A percentile compares a stretch with the other conserved stretches of the same genome.
Conservation (phyloP, 2,797 vertebrate species). For the Megalops cyprinoides region DNA sequence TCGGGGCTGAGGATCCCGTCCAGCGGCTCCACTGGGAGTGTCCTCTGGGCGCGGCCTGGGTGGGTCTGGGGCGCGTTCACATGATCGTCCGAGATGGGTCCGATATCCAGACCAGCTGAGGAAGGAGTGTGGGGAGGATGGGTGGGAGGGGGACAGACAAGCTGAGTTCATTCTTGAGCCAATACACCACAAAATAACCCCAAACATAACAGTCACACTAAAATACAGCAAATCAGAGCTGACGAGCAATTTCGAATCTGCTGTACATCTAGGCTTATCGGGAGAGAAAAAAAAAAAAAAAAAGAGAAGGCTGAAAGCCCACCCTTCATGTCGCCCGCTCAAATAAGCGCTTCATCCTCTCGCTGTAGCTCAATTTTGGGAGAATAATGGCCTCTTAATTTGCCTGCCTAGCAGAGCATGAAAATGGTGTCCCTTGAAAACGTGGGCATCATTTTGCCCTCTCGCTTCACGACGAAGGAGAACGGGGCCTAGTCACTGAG, state of each 20-base stretch:
- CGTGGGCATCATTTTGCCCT: slow-evolving; percentile 26
- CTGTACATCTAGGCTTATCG: slow-evolving; percentile 27
- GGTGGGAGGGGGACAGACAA: slow-evolving; percentile 9
- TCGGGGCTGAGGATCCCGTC: slow-evolving; percentile 95
- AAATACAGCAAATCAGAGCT: slow-evolving; percentile 40
- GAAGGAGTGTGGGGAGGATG: slow-evolving; percentile 29
- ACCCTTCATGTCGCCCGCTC: slow-evolving; percentile 11
- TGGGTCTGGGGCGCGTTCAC: slow-evolving; percentile 71
- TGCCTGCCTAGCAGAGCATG: slow-evolving; percentile 35
- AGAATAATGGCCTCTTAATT: slow-evolving; percentile 50
- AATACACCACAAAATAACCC: background rate
- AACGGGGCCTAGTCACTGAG: slow-evolving; percentile 40
- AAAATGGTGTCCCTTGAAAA: slow-evolving; percentile 18
- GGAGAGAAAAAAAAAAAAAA: slow-evolving; percentile 34
- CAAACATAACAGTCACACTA: slow-evolving; percentile 30
- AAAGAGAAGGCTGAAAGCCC: background rate
- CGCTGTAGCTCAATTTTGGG: slow-evolving; percentile 40
- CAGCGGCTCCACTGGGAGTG: slow-evolving; percentile 85
- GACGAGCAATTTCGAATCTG: slow-evolving; percentile 43
- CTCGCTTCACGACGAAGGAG: slow-evolving; percentile 31
- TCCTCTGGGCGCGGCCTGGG: slow-evolving; percentile 71
- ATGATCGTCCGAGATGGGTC: slow-evolving; percentile 73
- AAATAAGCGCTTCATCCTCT: slow-evolving; percentile 1
- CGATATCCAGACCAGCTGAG: slow-evolving; percentile 84
- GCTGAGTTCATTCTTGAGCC: background rate